These are phyloP conservation scores for Chrysomallon squamiferum DNA, from an alignment of 1,140 invertebrate species.

Conservation along the genomic window DNA sequence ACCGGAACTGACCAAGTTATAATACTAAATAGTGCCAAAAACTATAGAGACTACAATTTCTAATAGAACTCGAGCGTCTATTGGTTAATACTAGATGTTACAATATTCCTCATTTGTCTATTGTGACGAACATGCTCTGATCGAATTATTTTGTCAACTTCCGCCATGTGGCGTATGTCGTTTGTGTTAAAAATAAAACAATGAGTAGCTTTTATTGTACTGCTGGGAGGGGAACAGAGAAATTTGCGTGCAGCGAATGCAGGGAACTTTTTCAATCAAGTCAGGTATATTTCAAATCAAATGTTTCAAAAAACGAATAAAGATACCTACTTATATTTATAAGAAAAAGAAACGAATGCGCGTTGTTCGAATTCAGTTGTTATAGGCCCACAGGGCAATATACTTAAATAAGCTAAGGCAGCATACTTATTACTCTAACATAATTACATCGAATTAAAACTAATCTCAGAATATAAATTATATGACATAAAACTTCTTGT, in stretches of 20 bases:
- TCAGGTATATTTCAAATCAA: constrained; percentile 6
- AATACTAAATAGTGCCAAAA: too few relatives aligned
- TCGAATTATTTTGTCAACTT: too few relatives aligned
- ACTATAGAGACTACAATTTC: too few relatives aligned
- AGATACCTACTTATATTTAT: neutral
- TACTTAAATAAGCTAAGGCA: neutral
- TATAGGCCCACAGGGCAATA: neutral
- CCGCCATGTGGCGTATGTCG: too few relatives aligned
- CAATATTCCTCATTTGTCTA: too few relatives aligned
- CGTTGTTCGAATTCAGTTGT: neutral
- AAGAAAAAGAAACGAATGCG: neutral
- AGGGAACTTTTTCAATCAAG: neutral
- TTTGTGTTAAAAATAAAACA: neutral
- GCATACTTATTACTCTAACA: neutral
- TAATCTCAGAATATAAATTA: too few relatives aligned
- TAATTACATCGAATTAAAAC: too few relatives aligned
- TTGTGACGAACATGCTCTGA: too few relatives aligned
- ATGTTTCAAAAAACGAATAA: neutral
- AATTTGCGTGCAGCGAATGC: constrained; percentile 11
- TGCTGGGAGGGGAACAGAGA: constrained; percentile 20
- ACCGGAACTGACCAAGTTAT: too few relatives aligned
- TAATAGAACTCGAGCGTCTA: too few relatives aligned
- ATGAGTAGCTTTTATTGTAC: constrained; percentile 9
- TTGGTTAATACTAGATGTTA: too few relatives aligned
- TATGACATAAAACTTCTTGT: too few relatives aligned